A percentile compares a stretch with the other conserved stretches of the same genome.
phyloP scores from a whole-genome alignment of 1,140 invertebrate species.

The Tetramorium parvispinum region DNA sequence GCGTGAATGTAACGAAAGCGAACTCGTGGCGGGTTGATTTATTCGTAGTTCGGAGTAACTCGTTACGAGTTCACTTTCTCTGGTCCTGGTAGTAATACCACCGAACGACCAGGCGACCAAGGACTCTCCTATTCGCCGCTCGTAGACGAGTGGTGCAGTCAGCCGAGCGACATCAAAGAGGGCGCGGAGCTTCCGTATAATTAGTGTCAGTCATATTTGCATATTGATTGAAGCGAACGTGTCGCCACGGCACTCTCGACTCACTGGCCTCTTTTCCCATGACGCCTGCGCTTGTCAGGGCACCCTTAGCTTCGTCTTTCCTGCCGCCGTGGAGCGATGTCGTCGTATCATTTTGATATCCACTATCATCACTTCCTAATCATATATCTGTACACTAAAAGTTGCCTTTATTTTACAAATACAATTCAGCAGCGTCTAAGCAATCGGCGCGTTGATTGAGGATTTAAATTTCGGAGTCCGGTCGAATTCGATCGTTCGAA shows the following conservation, averaged over 20 bases:
- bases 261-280: constrained; percentile 77
- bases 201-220: constrained; percentile 85
- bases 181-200: constrained; percentile 84
- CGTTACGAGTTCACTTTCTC: constrained; percentile 74
- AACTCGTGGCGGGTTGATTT: constrained; percentile 73
- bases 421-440: background rate
- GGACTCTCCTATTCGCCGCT: constrained; percentile 65
- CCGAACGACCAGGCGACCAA: constrained; percentile 68
- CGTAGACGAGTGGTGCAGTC: constrained; percentile 68
- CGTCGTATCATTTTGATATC: background rate
- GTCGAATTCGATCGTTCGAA: background rate
- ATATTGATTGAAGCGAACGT: constrained; percentile 84
- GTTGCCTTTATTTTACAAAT: background rate
- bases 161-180: constrained; percentile 83
- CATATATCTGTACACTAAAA: background rate
- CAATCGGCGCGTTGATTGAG: background rate
- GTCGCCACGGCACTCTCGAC: constrained; percentile 77
- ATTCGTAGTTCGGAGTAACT: constrained; percentile 71
- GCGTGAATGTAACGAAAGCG: constrained; percentile 73
- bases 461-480: background rate
- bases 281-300: constrained; percentile 63
- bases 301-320: constrained; percentile 59
- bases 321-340: background rate
- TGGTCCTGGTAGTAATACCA: constrained; percentile 61
- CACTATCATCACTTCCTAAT: background rate